Evolutionary conservation across 2,113 vertebrate species (phyloP).

Genomic region (Rattus rattus): DNA sequence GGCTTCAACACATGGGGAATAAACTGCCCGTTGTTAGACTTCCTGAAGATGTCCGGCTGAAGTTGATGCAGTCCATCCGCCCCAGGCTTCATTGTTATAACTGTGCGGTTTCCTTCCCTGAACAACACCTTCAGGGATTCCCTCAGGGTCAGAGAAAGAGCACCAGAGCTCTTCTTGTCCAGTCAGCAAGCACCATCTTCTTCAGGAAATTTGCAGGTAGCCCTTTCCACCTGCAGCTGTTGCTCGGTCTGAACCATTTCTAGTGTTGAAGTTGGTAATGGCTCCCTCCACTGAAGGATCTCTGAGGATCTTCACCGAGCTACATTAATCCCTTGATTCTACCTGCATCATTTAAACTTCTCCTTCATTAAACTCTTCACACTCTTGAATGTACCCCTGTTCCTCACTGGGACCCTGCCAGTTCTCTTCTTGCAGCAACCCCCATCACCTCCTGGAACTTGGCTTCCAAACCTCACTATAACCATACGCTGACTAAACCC

Average conservation of each 20-base stretch:
- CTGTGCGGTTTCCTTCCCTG: not conserved
- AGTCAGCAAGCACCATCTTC: not conserved
- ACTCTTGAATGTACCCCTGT: not conserved
- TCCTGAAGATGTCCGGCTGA: not conserved
- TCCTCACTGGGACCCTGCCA: not conserved
- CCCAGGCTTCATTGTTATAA: not conserved
- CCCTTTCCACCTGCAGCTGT: not conserved
- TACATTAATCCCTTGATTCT: not conserved
- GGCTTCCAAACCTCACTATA: not conserved
- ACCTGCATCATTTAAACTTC: not conserved
- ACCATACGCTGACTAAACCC: not conserved
- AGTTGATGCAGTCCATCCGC: not conserved
- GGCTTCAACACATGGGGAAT: not conserved
- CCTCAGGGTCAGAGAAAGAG: not conserved
- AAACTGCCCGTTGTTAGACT: not conserved
- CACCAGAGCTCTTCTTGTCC: accelerated
- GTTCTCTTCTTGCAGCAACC: not conserved
- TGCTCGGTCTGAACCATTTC: not conserved
- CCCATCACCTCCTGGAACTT: not conserved
- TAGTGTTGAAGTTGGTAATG: not conserved
- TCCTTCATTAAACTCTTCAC: not conserved
- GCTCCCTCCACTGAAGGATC: not conserved
- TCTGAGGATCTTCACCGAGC: not conserved
- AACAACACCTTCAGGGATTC: not conserved
- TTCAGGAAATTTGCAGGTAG: not conserved